These are phyloP conservation scores for Ichneumoninae sp. DNA, from an alignment of 2,888 invertebrate genomes.

Conservation along the genomic window DNA sequence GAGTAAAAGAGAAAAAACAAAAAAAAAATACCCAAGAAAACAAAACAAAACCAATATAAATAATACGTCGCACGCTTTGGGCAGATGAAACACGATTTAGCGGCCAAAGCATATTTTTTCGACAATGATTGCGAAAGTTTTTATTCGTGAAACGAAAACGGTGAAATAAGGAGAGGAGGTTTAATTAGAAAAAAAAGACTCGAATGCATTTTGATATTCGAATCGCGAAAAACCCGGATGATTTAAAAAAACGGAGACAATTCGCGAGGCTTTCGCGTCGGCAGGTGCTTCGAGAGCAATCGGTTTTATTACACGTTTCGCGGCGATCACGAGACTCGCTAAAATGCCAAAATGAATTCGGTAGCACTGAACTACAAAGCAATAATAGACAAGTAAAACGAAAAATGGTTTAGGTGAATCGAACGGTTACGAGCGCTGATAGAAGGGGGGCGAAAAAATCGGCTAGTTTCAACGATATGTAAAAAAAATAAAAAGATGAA, in stretches of 20 bases:
- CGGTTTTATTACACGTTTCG: constrained; percentile 16
- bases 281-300: constrained; percentile 53
- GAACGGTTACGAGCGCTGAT: constrained; percentile 8
- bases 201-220: constrained; percentile 55
- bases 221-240: constrained; percentile 16
- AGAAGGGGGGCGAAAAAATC: constrained; percentile 19
- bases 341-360: constrained; percentile 82
- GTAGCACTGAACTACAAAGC: constrained; percentile 81
- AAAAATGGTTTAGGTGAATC: constrained; percentile 53
- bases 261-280: constrained; percentile 27
- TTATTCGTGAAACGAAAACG: constrained; percentile 37
- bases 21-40: constrained; percentile 5
- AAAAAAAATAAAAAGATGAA: background rate
- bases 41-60: constrained; percentile 35
- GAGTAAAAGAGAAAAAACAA: background rate
- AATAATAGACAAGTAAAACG: constrained; percentile 78
- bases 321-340: constrained; percentile 78
- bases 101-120: constrained; percentile 69
- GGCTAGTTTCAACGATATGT: background rate
- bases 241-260: background rate
- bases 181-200: constrained; percentile 5
- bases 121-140: constrained; percentile 43
- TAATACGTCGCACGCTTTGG: constrained; percentile 25
- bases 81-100: constrained; percentile 52
- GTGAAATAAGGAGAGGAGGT: constrained; percentile 2